Evolutionary conservation across 2,797 vertebrate species (phyloP), one percentile per base, ranked within the genome.

Genomic region (Tachyglossus aculeatus): DNA sequence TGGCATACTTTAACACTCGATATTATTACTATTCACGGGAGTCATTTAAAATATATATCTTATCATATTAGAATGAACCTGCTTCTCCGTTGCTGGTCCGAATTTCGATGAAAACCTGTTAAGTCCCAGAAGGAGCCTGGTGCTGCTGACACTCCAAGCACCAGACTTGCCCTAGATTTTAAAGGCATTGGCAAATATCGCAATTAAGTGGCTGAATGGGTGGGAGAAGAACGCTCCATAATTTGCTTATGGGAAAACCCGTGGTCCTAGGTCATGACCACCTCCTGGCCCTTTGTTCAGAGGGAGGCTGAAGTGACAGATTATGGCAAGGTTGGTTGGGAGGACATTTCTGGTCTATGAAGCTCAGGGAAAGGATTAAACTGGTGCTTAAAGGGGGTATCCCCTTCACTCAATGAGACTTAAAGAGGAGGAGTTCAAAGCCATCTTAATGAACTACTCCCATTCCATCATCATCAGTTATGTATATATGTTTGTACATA

Each of bases 151-250:
- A 10, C 45, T 48, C 6, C 0, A 7, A 53, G 37, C 0, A 1
- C 24, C 16, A 9, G n/a, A 10, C 32, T 51, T 51, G 50, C 55
- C 55, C 75, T 54, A 21, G 19, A 43, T 59, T 65, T 41, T 56
- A 6, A 74, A 76, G 62, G 44, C 9, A 24, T 8, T 32, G 47
- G 36, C 43, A 19, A 34, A 48, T 22, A 37, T 69, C 52, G 53
- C 41, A 52, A 13, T 62, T 18, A 58, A 70, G 69, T 32, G 0
- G 0, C 19, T 13, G 62, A 62, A 54, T 11, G 33, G 24, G 18
- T 32, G 57, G 45, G 36, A 50, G 21, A 1, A 25, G 16, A 44
- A 16, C 3, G 48, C 15, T 25, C 41, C 48, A n/a, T 9, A 47
- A 41, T 40, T 40, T 33, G 3, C 36, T 9, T 14, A 18, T 14